A percentile compares a stretch with the other conserved stretches of the same genome.
Conservation (phyloP, 2,797 vertebrate genomes). For the Acanthurus leucopareius region DNA sequence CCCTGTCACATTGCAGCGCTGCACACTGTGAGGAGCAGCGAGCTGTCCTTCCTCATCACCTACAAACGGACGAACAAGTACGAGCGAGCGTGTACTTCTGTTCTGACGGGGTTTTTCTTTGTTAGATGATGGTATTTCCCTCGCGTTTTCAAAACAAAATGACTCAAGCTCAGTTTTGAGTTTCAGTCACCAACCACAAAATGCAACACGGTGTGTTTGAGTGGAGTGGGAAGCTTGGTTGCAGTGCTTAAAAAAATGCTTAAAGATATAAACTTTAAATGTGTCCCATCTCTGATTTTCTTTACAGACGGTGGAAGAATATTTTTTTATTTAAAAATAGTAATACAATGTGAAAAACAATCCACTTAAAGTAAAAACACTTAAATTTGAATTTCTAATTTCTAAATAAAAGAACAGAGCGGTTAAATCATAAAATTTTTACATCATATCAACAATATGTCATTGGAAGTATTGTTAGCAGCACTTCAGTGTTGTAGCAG, state of each 20-base stretch:
- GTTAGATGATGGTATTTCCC: background rate
- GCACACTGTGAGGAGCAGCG: slow-evolving; percentile 30
- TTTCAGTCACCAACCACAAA: background rate
- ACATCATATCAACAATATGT: too few species aligned
- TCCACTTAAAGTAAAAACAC: background rate
- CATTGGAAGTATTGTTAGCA: too few species aligned
- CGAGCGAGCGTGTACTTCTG: slow-evolving; percentile 1
- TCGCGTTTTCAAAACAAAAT: background rate
- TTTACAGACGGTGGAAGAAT: background rate
- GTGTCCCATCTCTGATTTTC: background rate
- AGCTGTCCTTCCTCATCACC: slow-evolving; percentile 26
- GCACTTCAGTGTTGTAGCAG: too few species aligned
- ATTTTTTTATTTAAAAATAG: too few species aligned
- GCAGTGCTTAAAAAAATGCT: background rate
- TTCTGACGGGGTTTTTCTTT: background rate
- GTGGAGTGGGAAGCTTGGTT: background rate
- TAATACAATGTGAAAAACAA: background rate
- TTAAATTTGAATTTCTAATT: too few species aligned
- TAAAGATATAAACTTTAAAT: background rate
- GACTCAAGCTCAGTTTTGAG: too few species aligned
- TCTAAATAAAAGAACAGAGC: too few species aligned
- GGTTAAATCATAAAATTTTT: too few species aligned
- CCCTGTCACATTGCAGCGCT: slow-evolving; percentile 15
- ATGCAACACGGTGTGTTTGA: background rate
- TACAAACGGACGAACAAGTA: slow-evolving; percentile 43